Evolutionary conservation across 1,140 invertebrate species (phyloP), one percentile per base, ranked within the genome.

Genomic region (Berghia stephanieae): DNA sequence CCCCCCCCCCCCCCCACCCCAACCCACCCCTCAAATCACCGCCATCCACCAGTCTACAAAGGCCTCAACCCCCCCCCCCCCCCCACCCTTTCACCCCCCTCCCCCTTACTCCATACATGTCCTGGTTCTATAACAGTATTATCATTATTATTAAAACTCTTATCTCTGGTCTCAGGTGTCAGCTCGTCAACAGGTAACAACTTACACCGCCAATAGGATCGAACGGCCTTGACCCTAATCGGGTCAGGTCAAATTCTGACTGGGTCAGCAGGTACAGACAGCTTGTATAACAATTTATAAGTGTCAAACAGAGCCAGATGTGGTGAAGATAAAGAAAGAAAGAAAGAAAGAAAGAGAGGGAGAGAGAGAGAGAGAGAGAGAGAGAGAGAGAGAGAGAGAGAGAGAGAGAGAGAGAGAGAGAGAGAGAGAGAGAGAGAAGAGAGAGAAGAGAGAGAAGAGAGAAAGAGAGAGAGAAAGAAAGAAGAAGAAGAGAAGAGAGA

Each of bases 401-500:
- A 4, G n/a, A 13, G 18, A n/a, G 10, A 24, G n/a, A 24, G 18
- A 44, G 18, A n/a, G 44, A 55, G 31, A 55, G 44, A 38, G 49
- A 55, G 46, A 38, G 71, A 13, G 44, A 13, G 49, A 52, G 24
- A n/a, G 49, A 55, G 49, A 49, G 44, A 55, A 52, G 27, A 27
- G 18, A 52, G 34, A 36, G 13, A 31, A 55, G 44, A 55, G n/a
- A 34, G 40, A 34, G 34, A 55, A 34, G n/a, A 13, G 49, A 31
- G 49, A 52, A 40, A 74, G 49, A 74, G 71, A 57, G 71, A 57
- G 71, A 55, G 49, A 74, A 40, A 36, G 49, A 74, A 36, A 74
- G 71, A 71, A 44, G n/a, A 52, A 60, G 57, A 60, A 31, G 34
- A 31, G 34, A 31, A 60, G 57, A 60, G 57, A 60, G 57, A 60